Evolutionary conservation across 2,888 invertebrate genomes (phyloP).

Genomic region (Catocala sponsa): DNA sequence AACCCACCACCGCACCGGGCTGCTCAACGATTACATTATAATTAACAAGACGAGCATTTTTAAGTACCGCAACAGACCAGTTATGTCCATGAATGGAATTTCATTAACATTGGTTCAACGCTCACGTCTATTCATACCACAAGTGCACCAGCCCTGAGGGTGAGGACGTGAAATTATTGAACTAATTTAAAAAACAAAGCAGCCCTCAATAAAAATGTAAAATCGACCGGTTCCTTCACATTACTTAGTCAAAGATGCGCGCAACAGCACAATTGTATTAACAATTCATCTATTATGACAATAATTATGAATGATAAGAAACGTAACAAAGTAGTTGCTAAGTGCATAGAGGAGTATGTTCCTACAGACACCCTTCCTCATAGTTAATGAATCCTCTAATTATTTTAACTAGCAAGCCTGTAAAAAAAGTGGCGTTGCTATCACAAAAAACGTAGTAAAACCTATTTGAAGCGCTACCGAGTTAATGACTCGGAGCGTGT

Average conservation of each 20-base stretch:
- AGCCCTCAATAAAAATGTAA: slow-evolving; percentile 69
- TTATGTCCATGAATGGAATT: slow-evolving; percentile 71
- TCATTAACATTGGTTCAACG: slow-evolving; percentile 67
- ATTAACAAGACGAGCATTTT: slow-evolving; percentile 69
- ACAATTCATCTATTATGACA: slow-evolving; percentile 47
- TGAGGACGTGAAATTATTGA: slow-evolving; percentile 60
- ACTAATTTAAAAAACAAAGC: slow-evolving; percentile 66
- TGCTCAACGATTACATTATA: slow-evolving; percentile 68
- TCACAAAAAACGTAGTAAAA: slow-evolving; percentile 64
- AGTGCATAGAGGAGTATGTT: slow-evolving; percentile 45
- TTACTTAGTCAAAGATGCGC: slow-evolving; percentile 51
- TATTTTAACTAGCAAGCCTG: slow-evolving; percentile 67
- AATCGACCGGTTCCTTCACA: slow-evolving; percentile 58
- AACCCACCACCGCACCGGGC: slow-evolving; percentile 45
- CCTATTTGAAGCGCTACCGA: slow-evolving; percentile 67
- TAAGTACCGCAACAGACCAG: slow-evolving; percentile 65
- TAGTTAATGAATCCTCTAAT: slow-evolving; percentile 72
- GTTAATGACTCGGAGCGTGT: slow-evolving; percentile 78
- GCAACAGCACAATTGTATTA: slow-evolving; percentile 51
- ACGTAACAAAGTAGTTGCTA: slow-evolving; percentile 40
- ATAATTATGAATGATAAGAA: slow-evolving; percentile 41
- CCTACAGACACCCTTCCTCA: slow-evolving; percentile 63
- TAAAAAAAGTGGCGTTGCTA: slow-evolving; percentile 61
- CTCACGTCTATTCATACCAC: slow-evolving; percentile 57
- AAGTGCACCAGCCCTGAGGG: slow-evolving; percentile 43